Evolutionary conservation across 1,140 invertebrate species (phyloP), one percentile per base, ranked within the genome.

Genomic region (Sitophilus oryzae): DNA sequence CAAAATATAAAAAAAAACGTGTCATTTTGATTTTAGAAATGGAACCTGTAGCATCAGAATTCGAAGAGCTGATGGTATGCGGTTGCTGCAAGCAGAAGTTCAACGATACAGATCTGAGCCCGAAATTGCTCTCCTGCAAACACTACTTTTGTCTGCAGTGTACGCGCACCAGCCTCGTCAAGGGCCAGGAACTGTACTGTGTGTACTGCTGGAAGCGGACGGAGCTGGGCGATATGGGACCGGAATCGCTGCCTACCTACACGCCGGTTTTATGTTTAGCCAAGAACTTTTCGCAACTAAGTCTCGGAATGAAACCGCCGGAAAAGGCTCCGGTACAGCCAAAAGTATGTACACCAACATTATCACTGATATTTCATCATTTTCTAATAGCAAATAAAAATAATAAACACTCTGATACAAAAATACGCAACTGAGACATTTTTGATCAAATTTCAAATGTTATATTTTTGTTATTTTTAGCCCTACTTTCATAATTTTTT

Each of bases 111-210:
- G 80, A 83, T 58, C 78, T 81, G 65, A 76, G 78, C 55, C 86
- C 86, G 36, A 88, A 88, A 69, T 74, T 85, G 67, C 76, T 89
- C 44, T 77, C 77, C 38, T 89, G 86, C 74, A 84, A 83, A 65
- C 86, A 89, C 67, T 82, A 82, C 66, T 85, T 86, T 69, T 89
- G 87, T 65, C 74, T 86, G 58, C 78, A 81, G 51, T 89, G 87
- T 69, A 79, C 85, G 62, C 78, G 81, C 49, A 78, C 79, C 50
- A 79, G 79, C 59, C 73, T 84, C 59, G 74, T 77, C 46, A 82
- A 79, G 62, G 82, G 77, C 23, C 74, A 77, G 41, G 81, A 83
- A 58, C 71, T 86, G 41, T 79, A 79, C 62, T 88, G 86, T 62
- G 76, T 79, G 14, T 79, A 84, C 63, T 86, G 81, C 64, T 84